phyloP scores from a whole-genome alignment of 2,888 invertebrate genomes.

The Heliconius cydno region DNA sequence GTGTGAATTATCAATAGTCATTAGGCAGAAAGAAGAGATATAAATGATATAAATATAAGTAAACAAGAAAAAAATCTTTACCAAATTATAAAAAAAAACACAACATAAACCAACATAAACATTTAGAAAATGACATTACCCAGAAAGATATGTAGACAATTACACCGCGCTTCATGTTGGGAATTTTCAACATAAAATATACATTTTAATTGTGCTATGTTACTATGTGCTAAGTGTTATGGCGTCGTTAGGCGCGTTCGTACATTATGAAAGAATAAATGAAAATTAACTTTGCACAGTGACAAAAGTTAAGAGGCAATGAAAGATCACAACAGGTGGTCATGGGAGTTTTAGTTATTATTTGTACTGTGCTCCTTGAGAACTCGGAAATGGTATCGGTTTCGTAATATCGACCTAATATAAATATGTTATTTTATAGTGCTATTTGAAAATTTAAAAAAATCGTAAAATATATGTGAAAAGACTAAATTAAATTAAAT shows the following conservation, averaged over 20 bases:
- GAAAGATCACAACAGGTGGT: slow-evolving; percentile 50
- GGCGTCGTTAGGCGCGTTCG: slow-evolving; percentile 48
- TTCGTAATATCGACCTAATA: neutral
- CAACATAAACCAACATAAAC: slow-evolving; percentile 1
- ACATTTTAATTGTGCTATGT: slow-evolving; percentile 60
- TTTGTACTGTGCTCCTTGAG: slow-evolving; percentile 2
- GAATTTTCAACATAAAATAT: slow-evolving; percentile 54
- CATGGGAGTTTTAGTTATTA: neutral
- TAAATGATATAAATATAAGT: neutral
- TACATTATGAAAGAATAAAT: slow-evolving; percentile 49
- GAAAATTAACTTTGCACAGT: slow-evolving; percentile 48
- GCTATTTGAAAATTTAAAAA: too few relatives aligned
- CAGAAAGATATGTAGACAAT: slow-evolving; percentile 16
- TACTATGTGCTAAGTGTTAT: slow-evolving; percentile 65
- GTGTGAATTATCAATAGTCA: neutral
- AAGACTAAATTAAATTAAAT: too few relatives aligned
- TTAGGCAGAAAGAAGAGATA: neutral
- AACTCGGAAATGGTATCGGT: slow-evolving; percentile 15
- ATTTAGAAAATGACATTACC: slow-evolving; percentile 16
- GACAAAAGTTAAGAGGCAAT: slow-evolving; percentile 36
- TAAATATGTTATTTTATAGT: neutral
- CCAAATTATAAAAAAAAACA: too few relatives aligned
- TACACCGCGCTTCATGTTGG: slow-evolving; percentile 12
- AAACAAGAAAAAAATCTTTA: too few relatives aligned
- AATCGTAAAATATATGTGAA: too few relatives aligned